These are phyloP conservation scores for Limnephilus lunatus DNA, from an alignment of 2,888 invertebrate genomes.

Conservation along the genomic window DNA sequence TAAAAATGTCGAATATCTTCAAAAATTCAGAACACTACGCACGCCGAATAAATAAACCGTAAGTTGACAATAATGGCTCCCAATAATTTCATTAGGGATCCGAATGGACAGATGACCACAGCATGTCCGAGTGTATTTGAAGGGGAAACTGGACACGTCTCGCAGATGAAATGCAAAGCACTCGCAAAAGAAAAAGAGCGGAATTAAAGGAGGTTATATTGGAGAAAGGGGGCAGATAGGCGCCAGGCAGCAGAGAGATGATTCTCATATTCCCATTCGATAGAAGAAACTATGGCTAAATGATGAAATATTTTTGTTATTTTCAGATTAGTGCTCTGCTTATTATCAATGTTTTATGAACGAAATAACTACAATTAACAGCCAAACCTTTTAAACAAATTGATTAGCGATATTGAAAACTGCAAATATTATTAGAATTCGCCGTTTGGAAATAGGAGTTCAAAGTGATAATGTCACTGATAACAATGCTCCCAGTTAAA, in stretches of 20 bases:
- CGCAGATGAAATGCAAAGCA: conserved; percentile 36
- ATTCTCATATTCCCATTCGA: background rate
- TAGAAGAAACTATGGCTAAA: background rate
- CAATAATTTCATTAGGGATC: background rate
- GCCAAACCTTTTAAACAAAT: too few relatives aligned
- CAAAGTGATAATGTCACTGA: too few relatives aligned
- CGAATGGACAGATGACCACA: conserved; percentile 15
- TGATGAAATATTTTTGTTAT: too few relatives aligned
- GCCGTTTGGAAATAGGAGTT: too few relatives aligned
- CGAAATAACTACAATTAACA: too few relatives aligned
- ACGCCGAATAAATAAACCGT: conserved; percentile 18
- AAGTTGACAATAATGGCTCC: background rate
- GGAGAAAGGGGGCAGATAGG: background rate
- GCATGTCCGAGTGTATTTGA: conserved; percentile 28
- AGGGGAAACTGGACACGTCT: conserved; percentile 33
- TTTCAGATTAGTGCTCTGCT: too few relatives aligned
- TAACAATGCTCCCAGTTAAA: too few relatives aligned
- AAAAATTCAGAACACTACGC: background rate
- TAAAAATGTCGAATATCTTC: background rate
- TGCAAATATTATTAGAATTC: too few relatives aligned
- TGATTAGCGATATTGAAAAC: too few relatives aligned
- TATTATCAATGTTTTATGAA: too few relatives aligned
- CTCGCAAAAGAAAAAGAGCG: conserved; percentile 22
- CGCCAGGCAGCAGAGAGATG: background rate
- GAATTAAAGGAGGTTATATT: conserved; percentile 13